Evolutionary conservation across 2,888 invertebrate species (phyloP), one percentile per base, ranked within the genome.

Genomic region (Hipparchia semele): DNA sequence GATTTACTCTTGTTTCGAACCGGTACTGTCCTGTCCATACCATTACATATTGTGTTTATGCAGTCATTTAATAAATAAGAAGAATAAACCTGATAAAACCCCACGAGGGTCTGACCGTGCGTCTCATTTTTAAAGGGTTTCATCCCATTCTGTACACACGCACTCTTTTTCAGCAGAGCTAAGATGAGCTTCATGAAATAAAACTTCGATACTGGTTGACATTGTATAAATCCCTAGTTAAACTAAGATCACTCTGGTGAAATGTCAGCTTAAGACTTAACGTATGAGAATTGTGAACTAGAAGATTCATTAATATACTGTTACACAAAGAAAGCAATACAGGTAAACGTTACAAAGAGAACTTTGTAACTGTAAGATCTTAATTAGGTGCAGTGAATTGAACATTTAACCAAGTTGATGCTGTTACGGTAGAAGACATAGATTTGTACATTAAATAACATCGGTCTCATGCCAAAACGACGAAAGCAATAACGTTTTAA

Each of bases 331-430:
- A 39, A 39, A 60, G 39, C 60, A 53, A 67, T 58, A 51, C 54
- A 60, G 39, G 60, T 67, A 66, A 39, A 39, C 69, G 45, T 69
- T 51, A 61, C 46, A 60, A 58, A 68, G 51, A 59, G 23, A 73
- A 51, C 54, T 0, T 56, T 13, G 13, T 58, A 23, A 9, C 54
- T 33, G 51, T 33, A 59, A 68, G 12, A 68, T 23, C 6, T 59
- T 51, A 59, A 23, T 59, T 33, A 12, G 46, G 8, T 45, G 46
- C 51, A 46, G 54, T 62, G 33, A 64, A 49, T 56, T 56, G 56
- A 56, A 13, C 56, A 33, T 39, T 60, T 60, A 39, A 9, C 56
- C 13, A 56, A 56, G 56, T 60, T 60, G 60, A 60, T 39, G 60
- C 23, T 60, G 45, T 60, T 39, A 10, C 33, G 60, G 12, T 60